A percentile compares a stretch with the other conserved stretches of the same genome.
Evolutionary conservation across 23 tunicate species (phyloP).

Genomic region (Ascidia mentula): DNA sequence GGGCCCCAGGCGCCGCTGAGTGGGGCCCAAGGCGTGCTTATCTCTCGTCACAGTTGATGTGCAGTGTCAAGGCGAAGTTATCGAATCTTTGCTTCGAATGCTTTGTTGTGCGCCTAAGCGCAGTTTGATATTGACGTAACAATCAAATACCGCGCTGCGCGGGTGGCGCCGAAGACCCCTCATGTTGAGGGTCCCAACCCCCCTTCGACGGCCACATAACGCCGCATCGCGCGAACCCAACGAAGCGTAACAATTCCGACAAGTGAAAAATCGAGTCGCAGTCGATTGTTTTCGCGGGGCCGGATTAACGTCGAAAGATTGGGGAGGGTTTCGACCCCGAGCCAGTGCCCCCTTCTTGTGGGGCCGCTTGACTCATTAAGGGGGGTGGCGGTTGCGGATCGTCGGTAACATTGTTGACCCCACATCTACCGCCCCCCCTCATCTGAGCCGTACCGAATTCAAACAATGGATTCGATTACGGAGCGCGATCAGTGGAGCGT

Average conservation of each 20-base stretch:
- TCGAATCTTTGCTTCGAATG: not conserved
- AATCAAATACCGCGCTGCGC: conserved; percentile 3
- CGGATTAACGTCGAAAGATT: not conserved
- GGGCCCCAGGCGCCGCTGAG: not conserved
- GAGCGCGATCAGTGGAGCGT: not conserved
- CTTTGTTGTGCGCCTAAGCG: conserved; percentile 1
- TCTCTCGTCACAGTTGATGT: not conserved
- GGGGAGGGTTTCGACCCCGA: not conserved
- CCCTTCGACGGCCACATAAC: not conserved
- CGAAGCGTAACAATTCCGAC: not conserved
- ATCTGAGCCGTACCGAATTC: not conserved
- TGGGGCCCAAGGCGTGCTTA: not conserved
- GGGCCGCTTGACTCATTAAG: conserved; percentile 31
- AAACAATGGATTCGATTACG: conserved; percentile 17
- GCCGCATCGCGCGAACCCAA: not conserved
- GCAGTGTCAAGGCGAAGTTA: not conserved
- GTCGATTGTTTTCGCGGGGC: not conserved
- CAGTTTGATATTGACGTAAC: conserved; percentile 5
- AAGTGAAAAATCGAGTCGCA: conserved; percentile 3
- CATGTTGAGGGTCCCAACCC: no score
- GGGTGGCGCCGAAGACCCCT: conserved; percentile 14
- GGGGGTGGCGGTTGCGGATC: not conserved
- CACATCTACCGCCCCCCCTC: not conserved
- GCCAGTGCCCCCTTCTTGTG: conserved; percentile 14
- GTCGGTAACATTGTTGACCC: conserved; percentile 15